Evolutionary conservation across 2,888 invertebrate genomes (phyloP).

Genomic region (Colostygia pectinataria): DNA sequence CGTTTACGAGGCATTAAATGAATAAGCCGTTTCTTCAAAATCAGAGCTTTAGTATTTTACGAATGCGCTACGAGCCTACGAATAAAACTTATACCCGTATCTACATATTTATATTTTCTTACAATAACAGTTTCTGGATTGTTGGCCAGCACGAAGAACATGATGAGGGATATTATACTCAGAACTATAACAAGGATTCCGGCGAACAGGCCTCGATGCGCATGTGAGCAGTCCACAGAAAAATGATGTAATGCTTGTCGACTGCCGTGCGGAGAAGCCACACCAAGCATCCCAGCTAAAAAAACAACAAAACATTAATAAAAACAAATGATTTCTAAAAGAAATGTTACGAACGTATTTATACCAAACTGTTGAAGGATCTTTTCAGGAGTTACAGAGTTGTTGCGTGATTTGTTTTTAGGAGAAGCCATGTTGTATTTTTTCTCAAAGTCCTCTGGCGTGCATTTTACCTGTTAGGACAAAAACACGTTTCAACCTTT

Average conservation of each 20-base stretch:
- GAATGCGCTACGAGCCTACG: too few species aligned
- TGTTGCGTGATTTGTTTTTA: constrained; percentile 73
- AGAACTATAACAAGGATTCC: constrained; percentile 91
- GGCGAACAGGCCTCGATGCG: constrained; percentile 89
- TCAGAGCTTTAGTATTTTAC: not conserved
- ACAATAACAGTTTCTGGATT: constrained; percentile 83
- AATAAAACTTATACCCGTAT: too few species aligned
- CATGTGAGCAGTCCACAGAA: constrained; percentile 92
- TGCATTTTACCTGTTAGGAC: constrained; percentile 71
- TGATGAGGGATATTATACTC: constrained; percentile 92
- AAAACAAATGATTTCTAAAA: not conserved
- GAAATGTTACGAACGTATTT: not conserved
- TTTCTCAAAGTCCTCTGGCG: constrained; percentile 74
- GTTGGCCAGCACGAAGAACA: constrained; percentile 93
- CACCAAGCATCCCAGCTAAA: constrained; percentile 82
- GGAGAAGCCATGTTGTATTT: constrained; percentile 51
- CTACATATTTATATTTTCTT: too few species aligned
- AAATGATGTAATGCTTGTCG: constrained; percentile 84
- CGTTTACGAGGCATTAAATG: too few species aligned
- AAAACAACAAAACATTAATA: constrained; percentile 34
- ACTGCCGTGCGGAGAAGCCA: constrained; percentile 70
- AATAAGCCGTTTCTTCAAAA: too few species aligned
- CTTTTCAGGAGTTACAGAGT: constrained; percentile 78
- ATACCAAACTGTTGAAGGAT: constrained; percentile 79
- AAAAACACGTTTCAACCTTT: not conserved